Evolutionary conservation across 2,888 invertebrate genomes (phyloP), one percentile per base, ranked within the genome.

Genomic region (Diarsia dahlii): DNA sequence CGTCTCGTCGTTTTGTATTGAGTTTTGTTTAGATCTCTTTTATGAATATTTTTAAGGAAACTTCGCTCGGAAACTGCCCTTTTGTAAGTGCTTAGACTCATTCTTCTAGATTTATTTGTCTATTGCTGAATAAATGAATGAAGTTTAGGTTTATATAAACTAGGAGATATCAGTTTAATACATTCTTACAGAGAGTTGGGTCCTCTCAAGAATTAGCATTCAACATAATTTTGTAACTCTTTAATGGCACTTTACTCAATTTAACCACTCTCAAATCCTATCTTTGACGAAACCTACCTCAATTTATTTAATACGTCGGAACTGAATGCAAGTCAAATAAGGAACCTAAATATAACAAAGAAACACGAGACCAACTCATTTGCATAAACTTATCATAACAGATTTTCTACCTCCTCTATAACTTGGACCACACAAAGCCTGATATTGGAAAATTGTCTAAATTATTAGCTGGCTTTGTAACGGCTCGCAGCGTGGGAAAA

Each of bases 401-500:
- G 10, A 46, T n/a, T 2, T 15, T 45, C 9, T 50, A 5, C 20
- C 13, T n/a, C 66, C 45, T 54, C 84, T 82, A 15, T 84, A 6
- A 78, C 86, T 92, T 92, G 82, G 12, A 84, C 93, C 91, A 89
- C 70, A 87, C 81, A 64, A 83, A 82, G 89, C 84, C 90, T 91
- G 95, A 94, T 96, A 96, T 96, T 95, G 94, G 96, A 96, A 96
- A 96, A 96, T 96, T 96, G 95, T 91, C 94, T 96, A 95, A 96
- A 96, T 96, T 95, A 95, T 96, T 92, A 94, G 93, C 91, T 92
- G 92, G 92, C 91, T 93, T 92, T 91, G 93, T 93, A 93, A 91
- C 92, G 91, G 92, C 91, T 91, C 88, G 88, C 91, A 91, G 89
- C 96, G 96, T 96, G 96, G 95, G 96, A 96, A 95, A 95, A 95